Base-by-base conservation (phyloP, 1,140 invertebrate genomes). In the Sesamia nonagrioides region DNA sequence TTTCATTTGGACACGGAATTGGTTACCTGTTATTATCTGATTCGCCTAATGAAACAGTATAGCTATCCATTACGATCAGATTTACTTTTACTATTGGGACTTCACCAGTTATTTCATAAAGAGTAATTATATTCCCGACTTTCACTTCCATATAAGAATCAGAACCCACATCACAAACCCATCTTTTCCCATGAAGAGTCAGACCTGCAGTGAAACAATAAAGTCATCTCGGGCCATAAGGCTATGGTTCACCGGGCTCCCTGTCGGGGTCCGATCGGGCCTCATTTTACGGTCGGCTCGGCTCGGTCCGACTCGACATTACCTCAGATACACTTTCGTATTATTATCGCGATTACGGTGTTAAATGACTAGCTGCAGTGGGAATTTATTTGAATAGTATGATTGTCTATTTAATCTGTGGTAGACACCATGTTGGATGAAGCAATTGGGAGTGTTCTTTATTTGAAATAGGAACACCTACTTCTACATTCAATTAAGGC, bases 241-340 rank as follows among this genome's bases (percentile, higher is more conserved):
- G 58, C 58, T 45, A 75, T 61, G 58, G 73, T 75, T 75, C 73
- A 63, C 21, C 42, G 73, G 42, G 42, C 42, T 13, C 56, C 35
- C 45, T 40, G 58, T 75, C 42, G 73, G 37, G 54, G 73, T 50
- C 58, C 42, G 27, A 60, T 75, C 27, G 27, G 42, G 58, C 56
- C 73, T 63, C 73, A 75, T 75, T 75, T 75, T 75, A 63, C 73
- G 73, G 42, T 75, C 58, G 18, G 73, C 45, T 56, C 54, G 37
- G 35, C 35, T 56, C 54, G 37, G 35, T 17, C 21, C 54, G 56
- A 35, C 58, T 40, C 54, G 37, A 60, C 76, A 54, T 80, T 73
- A 78, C 66, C 71, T 77, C 52, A 82, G 81, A 84, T 78, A 77
- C 79, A 63, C 84, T 87, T 87, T 87, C 82, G 77, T 84, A 82